phyloP scores from a whole-genome alignment of 1,140 invertebrate species.

The Drosophila kepulauana region DNA sequence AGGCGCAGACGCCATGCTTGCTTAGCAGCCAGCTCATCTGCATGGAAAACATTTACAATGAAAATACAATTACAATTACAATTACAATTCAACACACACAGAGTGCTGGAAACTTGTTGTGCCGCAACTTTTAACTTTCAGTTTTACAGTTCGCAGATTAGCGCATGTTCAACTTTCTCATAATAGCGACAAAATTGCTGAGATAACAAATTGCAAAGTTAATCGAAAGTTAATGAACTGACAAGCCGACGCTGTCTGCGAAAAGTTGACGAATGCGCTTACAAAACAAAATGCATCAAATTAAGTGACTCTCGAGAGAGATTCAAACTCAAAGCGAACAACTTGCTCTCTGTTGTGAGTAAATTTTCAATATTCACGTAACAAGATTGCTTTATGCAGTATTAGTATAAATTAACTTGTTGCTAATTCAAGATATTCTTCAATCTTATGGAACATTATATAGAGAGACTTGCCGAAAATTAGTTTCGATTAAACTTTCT shows the following conservation, averaged over 20 bases:
- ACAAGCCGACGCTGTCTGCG: neutral
- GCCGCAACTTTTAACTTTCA: neutral
- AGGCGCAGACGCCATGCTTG: neutral
- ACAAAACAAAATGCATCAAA: neutral
- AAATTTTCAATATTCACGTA: too few relatives aligned
- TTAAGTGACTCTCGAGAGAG: slow-evolving; percentile 1
- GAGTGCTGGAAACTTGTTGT: neutral
- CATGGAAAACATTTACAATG: slow-evolving; percentile 16
- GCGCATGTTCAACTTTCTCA: neutral
- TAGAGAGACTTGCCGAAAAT: too few relatives aligned
- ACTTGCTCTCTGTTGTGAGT: neutral
- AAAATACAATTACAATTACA: neutral
- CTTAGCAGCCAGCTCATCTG: slow-evolving; percentile 8
- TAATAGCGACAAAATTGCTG: slow-evolving; percentile 1
- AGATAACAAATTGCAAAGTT: slow-evolving; percentile 3
- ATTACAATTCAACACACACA: neutral
- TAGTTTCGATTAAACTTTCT: too few relatives aligned
- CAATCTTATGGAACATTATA: too few relatives aligned
- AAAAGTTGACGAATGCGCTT: neutral
- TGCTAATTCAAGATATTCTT: too few relatives aligned
- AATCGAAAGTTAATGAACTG: neutral
- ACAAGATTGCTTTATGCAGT: too few relatives aligned
- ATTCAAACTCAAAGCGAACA: neutral
- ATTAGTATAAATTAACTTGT: too few relatives aligned
- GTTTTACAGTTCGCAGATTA: neutral